Percentiles rank a stretch among this genome's conserved stretches.
Evolutionary conservation across 2,888 invertebrate species (phyloP).

Genomic region (Orthonevra nobilis): DNA sequence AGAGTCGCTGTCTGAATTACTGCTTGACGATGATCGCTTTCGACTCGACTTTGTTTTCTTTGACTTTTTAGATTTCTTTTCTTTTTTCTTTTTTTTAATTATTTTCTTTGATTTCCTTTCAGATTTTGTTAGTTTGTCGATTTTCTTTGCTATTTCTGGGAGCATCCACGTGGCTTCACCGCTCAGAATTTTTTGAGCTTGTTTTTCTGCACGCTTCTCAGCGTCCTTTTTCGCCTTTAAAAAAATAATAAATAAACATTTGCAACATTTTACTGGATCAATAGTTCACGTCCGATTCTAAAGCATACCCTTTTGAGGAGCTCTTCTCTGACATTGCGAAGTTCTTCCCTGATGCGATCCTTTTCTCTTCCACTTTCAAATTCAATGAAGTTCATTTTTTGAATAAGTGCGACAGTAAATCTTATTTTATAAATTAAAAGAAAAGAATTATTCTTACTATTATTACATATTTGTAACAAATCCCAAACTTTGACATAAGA

Average conservation of each 20-base stretch:
- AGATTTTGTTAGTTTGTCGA: conserved; percentile 65
- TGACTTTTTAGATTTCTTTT: conserved; percentile 76
- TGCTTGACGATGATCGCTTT: conserved; percentile 29
- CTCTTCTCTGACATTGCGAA: conserved; percentile 75
- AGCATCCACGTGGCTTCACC: conserved; percentile 77
- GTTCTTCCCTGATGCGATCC: conserved; percentile 75
- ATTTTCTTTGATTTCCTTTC: conserved; percentile 73
- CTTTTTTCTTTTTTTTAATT: conserved; percentile 79
- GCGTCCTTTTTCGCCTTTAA: conserved; percentile 75
- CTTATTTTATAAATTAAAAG: no score
- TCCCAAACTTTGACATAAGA: no score
- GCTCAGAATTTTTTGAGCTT: conserved; percentile 73
- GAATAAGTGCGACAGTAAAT: neutral
- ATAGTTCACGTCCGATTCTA: no score
- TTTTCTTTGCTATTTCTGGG: conserved; percentile 74
- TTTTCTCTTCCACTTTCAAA: conserved; percentile 77
- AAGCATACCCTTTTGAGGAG: conserved; percentile 73
- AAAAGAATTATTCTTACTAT: no score
- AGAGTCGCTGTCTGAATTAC: conserved; percentile 61
- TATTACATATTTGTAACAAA: no score
- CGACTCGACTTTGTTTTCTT: conserved; percentile 64
- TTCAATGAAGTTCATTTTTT: conserved; percentile 76
- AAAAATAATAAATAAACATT: no score
- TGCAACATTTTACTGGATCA: conserved; percentile 1
- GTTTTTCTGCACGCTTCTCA: conserved; percentile 72